Base-by-base conservation (phyloP, 37 sponge, comb jelly and placozoan genomes). In the Cliona cf. orientalis region DNA sequence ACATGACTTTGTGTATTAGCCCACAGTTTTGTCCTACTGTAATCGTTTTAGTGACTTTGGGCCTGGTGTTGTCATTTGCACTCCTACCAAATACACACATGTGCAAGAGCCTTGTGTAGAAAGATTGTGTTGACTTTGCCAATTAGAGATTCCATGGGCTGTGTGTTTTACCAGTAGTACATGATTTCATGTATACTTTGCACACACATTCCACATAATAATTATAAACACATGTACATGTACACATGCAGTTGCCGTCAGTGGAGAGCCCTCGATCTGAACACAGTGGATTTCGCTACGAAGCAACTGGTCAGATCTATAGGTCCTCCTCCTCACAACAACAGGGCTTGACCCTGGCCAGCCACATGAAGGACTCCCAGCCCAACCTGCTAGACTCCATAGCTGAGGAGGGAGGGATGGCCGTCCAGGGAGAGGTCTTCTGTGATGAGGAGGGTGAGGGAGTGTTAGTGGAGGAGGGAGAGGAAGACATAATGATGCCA, bases 331-430 rank as follows among this genome's bases (percentile, higher is more conserved):
- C 43, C n/a, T 44, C 70, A 17, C 2, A 7, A 23, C 44, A 69
- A 69, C 38, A 36, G 39, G 88, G 75, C 0, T 65, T 87, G 23
- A 75, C 68, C 42, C 57, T 87, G 34, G 74, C 71, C 23, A 65
- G 72, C 26, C 66, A 62, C 22, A 23, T 81, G 58, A 41, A 67
- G 29, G 68, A 49, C 12, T 61, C 72, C 6, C 67, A 63, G 53
- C 37, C 62, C 44, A 72, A 72, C 43, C 55, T 28, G 2, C 12
- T 55, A 23, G 69, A 46, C 25, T 23, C 43, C 19, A 80, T 67
- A 25, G 37, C 55, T 3, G 73, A 68, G 41, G 59, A 49, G 14
- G 19, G 21, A 39, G 69, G 32, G 40, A 37, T n/a, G n/a, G n/a
- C n/a, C n/a, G n/a, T n/a, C n/a, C n/a, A 80, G 6, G 46, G 42